A percentile compares a stretch with the other conserved stretches of the same genome.
phyloP scores from a whole-genome alignment of 2,797 vertebrate species.

The Parauchenoglanis punctatus region DNA sequence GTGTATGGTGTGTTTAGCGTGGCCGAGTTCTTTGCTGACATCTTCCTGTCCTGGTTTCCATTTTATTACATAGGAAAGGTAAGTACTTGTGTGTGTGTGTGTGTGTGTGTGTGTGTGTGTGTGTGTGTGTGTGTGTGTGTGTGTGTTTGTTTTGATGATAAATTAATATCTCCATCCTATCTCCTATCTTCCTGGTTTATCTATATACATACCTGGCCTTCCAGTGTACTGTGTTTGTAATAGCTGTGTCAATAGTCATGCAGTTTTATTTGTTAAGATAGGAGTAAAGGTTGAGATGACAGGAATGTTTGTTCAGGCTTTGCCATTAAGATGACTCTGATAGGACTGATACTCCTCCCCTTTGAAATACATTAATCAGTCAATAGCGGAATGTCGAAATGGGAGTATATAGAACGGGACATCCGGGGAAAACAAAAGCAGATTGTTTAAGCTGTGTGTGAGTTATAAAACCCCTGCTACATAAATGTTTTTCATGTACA shows the following conservation, averaged over 20 bases:
- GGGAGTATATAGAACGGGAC: not conserved
- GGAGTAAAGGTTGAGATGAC: constrained; percentile 14
- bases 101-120: not conserved
- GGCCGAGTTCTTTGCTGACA: constrained; percentile 93
- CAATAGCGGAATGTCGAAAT: not conserved
- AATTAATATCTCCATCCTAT: not conserved
- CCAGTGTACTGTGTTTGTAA: not conserved
- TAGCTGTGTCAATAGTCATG: constrained; percentile 13
- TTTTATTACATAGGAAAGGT: constrained; percentile 98
- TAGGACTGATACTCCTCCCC: not conserved
- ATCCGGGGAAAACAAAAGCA: not conserved
- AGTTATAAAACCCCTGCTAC: not conserved
- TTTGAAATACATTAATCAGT: not conserved
- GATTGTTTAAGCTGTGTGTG: not conserved
- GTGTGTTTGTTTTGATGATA: not conserved
- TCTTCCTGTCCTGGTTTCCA: constrained; percentile 97
- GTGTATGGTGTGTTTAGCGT: constrained; percentile 96
- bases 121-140: not conserved
- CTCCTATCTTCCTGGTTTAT: not conserved
- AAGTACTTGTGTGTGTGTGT: constrained; percentile 36
- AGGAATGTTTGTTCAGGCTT: not conserved
- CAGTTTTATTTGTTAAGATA: constrained; percentile 16
- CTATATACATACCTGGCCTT: not conserved
- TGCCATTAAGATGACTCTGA: not conserved
- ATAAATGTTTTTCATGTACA: not conserved